Percentiles rank a stretch among this genome's conserved stretches.
Evolutionary conservation across 1,140 invertebrate species (phyloP).

Genomic region (Phymastichus coffea): DNA sequence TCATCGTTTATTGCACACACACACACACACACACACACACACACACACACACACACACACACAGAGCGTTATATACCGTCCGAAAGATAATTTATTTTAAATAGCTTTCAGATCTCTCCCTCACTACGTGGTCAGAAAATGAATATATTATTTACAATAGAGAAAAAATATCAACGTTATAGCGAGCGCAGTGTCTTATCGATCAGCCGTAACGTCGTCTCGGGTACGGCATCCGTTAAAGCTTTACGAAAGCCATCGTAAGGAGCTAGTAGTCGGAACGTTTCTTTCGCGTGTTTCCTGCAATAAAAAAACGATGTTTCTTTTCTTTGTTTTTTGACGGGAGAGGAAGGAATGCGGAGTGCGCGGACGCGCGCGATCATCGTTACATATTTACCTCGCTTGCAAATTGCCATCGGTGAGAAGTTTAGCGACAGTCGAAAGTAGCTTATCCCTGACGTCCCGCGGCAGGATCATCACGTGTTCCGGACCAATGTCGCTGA

Average conservation of each 20-base stretch:
- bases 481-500: slow-evolving; percentile 72
- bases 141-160: no score
- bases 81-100: no score
- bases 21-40: no score
- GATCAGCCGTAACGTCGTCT: slow-evolving; percentile 66
- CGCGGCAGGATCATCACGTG: slow-evolving; percentile 70
- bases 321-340: no score
- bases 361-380: no score
- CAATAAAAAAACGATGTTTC: slow-evolving; percentile 40
- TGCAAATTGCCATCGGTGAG: slow-evolving; percentile 84
- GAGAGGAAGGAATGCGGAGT: no score
- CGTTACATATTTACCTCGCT: slow-evolving; percentile 71
- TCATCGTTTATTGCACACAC: no score
- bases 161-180: slow-evolving; percentile 36
- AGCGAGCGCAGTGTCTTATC: slow-evolving; percentile 67
- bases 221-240: slow-evolving; percentile 66
- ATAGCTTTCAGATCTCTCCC: no score
- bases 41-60: no score
- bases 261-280: slow-evolving; percentile 62
- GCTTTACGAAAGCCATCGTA: slow-evolving; percentile 66
- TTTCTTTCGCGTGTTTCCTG: slow-evolving; percentile 68
- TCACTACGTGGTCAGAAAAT: neutral
- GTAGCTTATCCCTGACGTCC: slow-evolving; percentile 78
- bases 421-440: slow-evolving; percentile 78
- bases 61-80: no score